Base-by-base conservation (phyloP, 2,888 invertebrate species). In the Dynastes maya region DNA sequence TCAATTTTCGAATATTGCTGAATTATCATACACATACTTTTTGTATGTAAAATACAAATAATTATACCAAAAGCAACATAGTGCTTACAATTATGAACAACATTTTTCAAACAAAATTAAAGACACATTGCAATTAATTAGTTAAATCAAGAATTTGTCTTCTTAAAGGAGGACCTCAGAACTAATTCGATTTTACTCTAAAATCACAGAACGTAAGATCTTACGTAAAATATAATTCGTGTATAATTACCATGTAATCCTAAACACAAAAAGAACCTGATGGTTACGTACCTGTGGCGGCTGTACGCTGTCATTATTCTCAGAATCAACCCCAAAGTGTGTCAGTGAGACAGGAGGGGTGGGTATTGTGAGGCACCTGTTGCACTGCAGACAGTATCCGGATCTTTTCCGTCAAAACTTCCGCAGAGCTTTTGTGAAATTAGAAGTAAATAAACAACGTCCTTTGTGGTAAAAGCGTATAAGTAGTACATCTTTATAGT, bases 281-380 rank as follows among this genome's bases (percentile, higher is more conserved):
- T 63, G 51, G 49, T 8, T 68, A 8, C 45, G 51, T 55, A 58
- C 58, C 72, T 72, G 58, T 16, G 13, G 55, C 16, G 22, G 16
- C 22, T 22, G 37, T 71, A 77, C 71, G 29, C 71, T 49, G 61
- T 77, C 77, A 77, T 77, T 77, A 77, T 77, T 77, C 71, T 70
- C 29, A 77, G 71, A 77, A 77, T 61, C 77, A 71, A 77, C 77
- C 77, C 77, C 71, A 71, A 77, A 78, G 78, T 78, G 75, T 78
- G 78, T 78, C 78, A 78, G 78, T 78, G 67, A 78, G 55, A 58
- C 78, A 61, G 75, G 75, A 75, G 78, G 78, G 78, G 75, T 75
- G 68, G 75, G 75, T 76, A 78, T 75, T 75, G 78, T 78, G 51
- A 67, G 16, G 51, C 78, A 78, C 78, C 78, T 78, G 78, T 78